Evolutionary conservation across 64 coral and sea anemone species (phyloP).

Genomic region (Dendrophyllia cribrosa): DNA sequence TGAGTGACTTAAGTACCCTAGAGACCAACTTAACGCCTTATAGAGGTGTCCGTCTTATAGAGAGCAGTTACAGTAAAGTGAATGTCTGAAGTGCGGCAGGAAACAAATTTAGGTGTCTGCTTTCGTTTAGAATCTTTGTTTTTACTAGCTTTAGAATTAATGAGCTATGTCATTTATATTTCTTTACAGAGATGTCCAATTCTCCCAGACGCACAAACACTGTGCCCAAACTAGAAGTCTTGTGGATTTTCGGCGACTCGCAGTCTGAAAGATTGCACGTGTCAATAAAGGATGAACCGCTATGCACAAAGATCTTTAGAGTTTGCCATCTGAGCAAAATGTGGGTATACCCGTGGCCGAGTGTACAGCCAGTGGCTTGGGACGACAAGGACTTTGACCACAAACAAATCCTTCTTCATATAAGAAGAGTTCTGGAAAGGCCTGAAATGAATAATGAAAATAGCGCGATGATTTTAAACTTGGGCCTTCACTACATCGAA

Average conservation of each 20-base stretch:
- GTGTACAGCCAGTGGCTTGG: slow-evolving; percentile 33
- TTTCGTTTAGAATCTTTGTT: too few species aligned
- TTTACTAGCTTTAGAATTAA: too few species aligned
- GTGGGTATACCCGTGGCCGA: slow-evolving; percentile 82
- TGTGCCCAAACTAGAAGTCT: not conserved
- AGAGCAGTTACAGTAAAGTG: too few species aligned
- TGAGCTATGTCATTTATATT: too few species aligned
- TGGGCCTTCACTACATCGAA: slow-evolving; percentile 86
- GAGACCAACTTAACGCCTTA: too few species aligned
- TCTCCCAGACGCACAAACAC: too few species aligned
- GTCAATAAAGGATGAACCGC: slow-evolving; percentile 39
- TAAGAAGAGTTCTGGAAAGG: slow-evolving; percentile 55
- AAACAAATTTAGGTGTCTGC: too few species aligned
- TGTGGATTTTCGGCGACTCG: slow-evolving; percentile 91
- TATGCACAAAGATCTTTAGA: slow-evolving; percentile 80
- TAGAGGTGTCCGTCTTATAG: too few species aligned
- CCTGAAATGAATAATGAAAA: slow-evolving; percentile 72
- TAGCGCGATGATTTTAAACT: slow-evolving; percentile 85
- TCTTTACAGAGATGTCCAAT: too few species aligned
- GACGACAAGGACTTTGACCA: slow-evolving; percentile 87
- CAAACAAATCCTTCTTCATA: slow-evolving; percentile 41
- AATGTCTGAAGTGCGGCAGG: too few species aligned
- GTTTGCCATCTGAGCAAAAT: slow-evolving; percentile 79
- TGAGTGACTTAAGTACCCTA: too few species aligned
- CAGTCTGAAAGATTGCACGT: slow-evolving; percentile 79